Evolutionary conservation across 2,113 vertebrate genomes (phyloP), one percentile per base, ranked within the genome.

Genomic region (Campylomormyrus tamandua): DNA sequence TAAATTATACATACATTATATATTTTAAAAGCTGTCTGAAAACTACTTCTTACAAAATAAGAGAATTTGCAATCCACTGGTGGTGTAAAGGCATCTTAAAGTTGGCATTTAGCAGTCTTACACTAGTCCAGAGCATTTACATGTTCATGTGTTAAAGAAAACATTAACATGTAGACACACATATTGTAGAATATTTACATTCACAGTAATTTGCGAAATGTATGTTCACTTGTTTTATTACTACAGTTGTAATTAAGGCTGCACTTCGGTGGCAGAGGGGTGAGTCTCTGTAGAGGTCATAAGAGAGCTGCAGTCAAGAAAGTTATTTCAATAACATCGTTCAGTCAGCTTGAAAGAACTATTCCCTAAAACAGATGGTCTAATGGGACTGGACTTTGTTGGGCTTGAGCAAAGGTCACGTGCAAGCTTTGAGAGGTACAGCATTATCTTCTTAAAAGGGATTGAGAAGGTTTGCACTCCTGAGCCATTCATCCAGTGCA

Each of bases 331-430:
- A 66, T 66, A 27, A 66, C 62, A 93, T 92, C 46, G 1, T 31
- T 90, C 92, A 92, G 90, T 58, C 70, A 58, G 39, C 21, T 24
- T 45, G 10, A 21, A 42, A 31, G 3, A 27, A 88, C 87, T 13
- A n/a, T 53, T 58, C 7, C 52, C 31, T 21, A 39, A 24, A 39
- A 48, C 80, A 42, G 21, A 10, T 7, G 80, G 35, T 85, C 7
- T 17, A 19, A 39, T 19, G 31, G 13, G 31, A 39, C 35, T 39
- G 35, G 11, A 39, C 11, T 77, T 17, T 77, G 70, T 35, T 39
- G 31, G 17, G 35, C 74, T 39, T 42, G 35, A 42, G 35, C 5
- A 80, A 80, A 39, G 5, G 27, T 77, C 35, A 35, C 6, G 5
- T 19, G 35, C 31, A 27, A 39, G 3, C 74, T 77, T 5, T 77